Base-by-base conservation (phyloP, 2,113 vertebrate species). In the Turnix velox region DNA sequence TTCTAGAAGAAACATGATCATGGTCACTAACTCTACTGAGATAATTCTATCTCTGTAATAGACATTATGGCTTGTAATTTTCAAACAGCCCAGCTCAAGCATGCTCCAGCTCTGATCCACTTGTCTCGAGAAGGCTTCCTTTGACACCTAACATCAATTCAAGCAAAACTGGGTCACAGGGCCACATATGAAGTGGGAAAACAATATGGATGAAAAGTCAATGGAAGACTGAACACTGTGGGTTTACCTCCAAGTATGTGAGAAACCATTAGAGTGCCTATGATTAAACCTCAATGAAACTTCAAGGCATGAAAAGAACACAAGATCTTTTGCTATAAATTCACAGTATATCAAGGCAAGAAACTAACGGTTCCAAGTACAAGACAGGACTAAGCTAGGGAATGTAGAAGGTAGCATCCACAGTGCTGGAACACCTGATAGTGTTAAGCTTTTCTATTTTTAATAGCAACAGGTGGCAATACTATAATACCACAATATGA, bases 371-470 rank as follows among this genome's bases (percentile, higher is more conserved):
- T 6, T 24, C 7, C 3, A 69, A 31, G 7, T 2, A 3, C 12
- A 69, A 58, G 28, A 51, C 2, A 35, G 75, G 19, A 43, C 39
- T 42, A 33, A 31, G 4, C 10, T 10, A 31, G 4, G 40, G 15
- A 57, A 54, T 0, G 1, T 7, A 0, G 14, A 63, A 18, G 7
- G 12, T 6, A 37, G 35, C 30, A 31, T 2, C 12, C 10, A 2
- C 42, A 63, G 16, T 9, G 3, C 62, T 46, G 40, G 5, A 75
- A 42, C 8, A 18, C 30, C 63, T 52, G n/a, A 39, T 12, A n/a
- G 7, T 2, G 6, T 15, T 27, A 66, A 52, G 16, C 18, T 80
- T 54, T 55, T 40, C 40, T 13, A 5, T 30, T 72, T 81, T 46
- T 48, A 61, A 52, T 1, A 80, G 49, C 2, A 5, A 66, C 2